Evolutionary conservation across 2,113 vertebrate species (phyloP), one percentile per base, ranked within the genome.

Genomic region (Semnornis frantzii): DNA sequence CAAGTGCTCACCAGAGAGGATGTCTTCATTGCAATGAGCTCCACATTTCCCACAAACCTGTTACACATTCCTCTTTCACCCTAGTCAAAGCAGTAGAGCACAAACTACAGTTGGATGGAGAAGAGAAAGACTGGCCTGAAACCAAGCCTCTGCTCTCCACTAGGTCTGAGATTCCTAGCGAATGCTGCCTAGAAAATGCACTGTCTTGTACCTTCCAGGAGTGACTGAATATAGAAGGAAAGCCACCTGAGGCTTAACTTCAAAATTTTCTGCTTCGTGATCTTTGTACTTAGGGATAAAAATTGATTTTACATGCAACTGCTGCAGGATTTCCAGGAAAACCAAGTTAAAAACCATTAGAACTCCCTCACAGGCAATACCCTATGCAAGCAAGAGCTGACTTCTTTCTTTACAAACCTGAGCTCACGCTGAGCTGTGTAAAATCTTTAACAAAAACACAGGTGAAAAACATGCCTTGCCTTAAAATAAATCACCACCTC

Each of bases 221-320:
- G 31, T 37, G 37, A 83, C 27, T 58, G 58, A 92, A 58, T 34
- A 37, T 12, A 28, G 82, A 79, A 87, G 65, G 44, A 92, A 92
- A 92, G 88, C 16, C 62, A 94, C 87, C 76, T 59, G 76, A 90
- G 76, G 87, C 89, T 78, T 82, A 91, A 31, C 31, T 69, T 77
- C 69, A 63, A 55, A 64, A 94, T 96, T 93, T 95, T 90, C 90
- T 94, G 93, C 91, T 85, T 96, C 44, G 8, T 80, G 25, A 93
- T 85, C 68, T 87, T 93, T 87, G 64, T 62, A 72, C 92, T 91
- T 94, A 83, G 46, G 82, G 79, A 88, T 85, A 85, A 93, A 95
- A 96, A 96, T 90, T 65, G 73, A 91, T 96, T 96, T 91, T 72
- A 87, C 1, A 0, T 74, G 72, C 79, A 92, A 88, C n/a, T 63